These are phyloP conservation scores for Eumacrocentrus americanus DNA, from an alignment of 2,888 invertebrate genomes.

Conservation along the genomic window DNA sequence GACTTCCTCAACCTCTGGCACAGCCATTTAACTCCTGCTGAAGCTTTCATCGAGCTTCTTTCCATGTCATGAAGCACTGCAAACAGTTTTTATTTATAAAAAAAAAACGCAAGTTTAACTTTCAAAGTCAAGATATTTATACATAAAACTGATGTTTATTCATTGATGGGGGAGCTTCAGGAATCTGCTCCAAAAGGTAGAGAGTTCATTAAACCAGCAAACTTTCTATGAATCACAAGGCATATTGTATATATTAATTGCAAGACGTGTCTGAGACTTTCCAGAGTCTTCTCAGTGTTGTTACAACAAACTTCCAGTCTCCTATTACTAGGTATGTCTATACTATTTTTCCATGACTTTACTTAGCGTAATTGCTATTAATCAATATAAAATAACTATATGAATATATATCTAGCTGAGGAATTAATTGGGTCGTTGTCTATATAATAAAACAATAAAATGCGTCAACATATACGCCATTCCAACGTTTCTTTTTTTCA, in stretches of 20 bases:
- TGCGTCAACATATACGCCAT: too few species aligned
- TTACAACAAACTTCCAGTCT: neutral
- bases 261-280: neutral
- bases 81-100: constrained; percentile 27
- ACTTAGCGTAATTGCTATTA: neutral
- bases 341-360: neutral
- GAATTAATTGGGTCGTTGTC: too few species aligned
- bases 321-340: too few species aligned
- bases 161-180: too few species aligned
- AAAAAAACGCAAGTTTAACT: neutral
- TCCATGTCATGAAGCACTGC: constrained; percentile 41
- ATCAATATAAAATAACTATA: too few species aligned
- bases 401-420: too few species aligned
- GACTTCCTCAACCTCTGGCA: constrained; percentile 64
- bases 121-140: neutral
- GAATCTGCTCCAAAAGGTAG: neutral
- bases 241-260: neutral
- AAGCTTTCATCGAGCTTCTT: constrained; percentile 34
- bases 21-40: constrained; percentile 54
- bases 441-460: too few species aligned
- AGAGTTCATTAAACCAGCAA: constrained; percentile 1
- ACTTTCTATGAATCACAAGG: constrained; percentile 4
- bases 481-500: too few species aligned
- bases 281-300: neutral
- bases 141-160: too few species aligned